Evolutionary conservation across 1,140 invertebrate genomes (phyloP).

Genomic region (Cardiocondyla obscurior): DNA sequence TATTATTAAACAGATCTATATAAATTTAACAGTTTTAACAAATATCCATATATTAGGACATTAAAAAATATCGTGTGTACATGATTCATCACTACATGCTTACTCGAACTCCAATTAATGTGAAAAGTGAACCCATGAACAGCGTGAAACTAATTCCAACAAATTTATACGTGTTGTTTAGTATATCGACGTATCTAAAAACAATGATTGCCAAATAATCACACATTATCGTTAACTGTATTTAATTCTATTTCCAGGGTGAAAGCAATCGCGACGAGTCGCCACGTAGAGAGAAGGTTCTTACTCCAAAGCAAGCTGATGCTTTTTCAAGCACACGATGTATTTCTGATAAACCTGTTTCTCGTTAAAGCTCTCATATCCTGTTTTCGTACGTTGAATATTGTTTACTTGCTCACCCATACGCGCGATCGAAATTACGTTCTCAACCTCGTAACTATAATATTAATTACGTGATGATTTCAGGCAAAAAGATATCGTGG

Average conservation of each 20-base stretch:
- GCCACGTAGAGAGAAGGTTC: not conserved
- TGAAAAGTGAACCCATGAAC: not conserved
- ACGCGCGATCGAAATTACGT: not conserved
- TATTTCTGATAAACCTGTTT: constrained; percentile 28
- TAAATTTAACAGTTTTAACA: too few species aligned
- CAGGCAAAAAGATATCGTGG: not conserved
- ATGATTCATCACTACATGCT: too few species aligned
- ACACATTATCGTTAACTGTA: not conserved
- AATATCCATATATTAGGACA: too few species aligned
- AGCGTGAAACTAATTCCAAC: constrained; percentile 8
- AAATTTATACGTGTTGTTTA: not conserved
- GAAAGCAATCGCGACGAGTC: not conserved
- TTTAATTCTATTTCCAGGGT: not conserved
- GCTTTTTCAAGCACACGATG: constrained; percentile 25
- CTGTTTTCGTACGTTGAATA: not conserved
- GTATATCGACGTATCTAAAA: constrained; percentile 22
- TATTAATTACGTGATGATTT: not conserved
- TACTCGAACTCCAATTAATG: constrained; percentile 33
- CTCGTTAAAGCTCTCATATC: not conserved
- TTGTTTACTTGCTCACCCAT: not conserved
- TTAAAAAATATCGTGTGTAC: too few species aligned
- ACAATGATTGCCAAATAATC: not conserved
- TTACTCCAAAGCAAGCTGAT: constrained; percentile 44
- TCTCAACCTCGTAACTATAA: constrained; percentile 17
- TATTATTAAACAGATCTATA: too few species aligned